Evolutionary conservation across 2,888 invertebrate genomes (phyloP).

Genomic region (Hypomecis atomaria): DNA sequence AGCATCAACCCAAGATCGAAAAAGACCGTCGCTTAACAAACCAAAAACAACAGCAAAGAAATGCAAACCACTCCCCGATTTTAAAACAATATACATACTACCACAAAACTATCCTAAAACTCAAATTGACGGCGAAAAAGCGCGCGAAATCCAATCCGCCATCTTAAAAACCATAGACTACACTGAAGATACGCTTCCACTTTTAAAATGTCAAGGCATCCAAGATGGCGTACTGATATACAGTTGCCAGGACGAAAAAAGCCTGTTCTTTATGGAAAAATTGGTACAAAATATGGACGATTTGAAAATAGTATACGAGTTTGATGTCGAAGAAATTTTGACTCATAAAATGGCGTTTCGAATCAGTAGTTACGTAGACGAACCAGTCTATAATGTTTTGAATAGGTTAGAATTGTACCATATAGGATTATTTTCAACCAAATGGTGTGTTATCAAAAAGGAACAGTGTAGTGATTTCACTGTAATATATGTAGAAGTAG

Average conservation of each 20-base stretch:
- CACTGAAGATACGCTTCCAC: conserved; percentile 46
- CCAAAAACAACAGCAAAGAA: conserved; percentile 10
- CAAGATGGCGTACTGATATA: conserved; percentile 59
- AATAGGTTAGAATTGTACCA: conserved; percentile 58
- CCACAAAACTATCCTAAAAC: conserved; percentile 41
- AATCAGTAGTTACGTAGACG: conserved; percentile 49
- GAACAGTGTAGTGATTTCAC: conserved; percentile 37
- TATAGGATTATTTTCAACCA: conserved; percentile 46
- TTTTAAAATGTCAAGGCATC: conserved; percentile 62
- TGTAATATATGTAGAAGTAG: conserved; percentile 49
- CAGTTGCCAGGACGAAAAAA: conserved; percentile 56
- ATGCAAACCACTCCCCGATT: conserved; percentile 12
- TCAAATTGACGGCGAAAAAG: conserved; percentile 34
- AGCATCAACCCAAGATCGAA: conserved; percentile 7
- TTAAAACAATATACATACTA: conserved; percentile 40
- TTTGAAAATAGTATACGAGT: conserved; percentile 13
- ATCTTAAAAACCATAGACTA: conserved; percentile 50
- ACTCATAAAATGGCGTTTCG: conserved; percentile 49
- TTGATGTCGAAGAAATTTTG: background rate
- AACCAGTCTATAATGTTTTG: conserved; percentile 47
- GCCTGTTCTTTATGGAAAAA: conserved; percentile 35
- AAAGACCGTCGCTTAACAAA: conserved; percentile 1
- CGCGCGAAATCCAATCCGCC: conserved; percentile 41
- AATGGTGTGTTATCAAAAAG: conserved; percentile 53
- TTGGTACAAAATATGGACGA: conserved; percentile 10